A percentile compares a stretch with the other conserved stretches of the same genome.
Conservation (phyloP, 2,797 vertebrate species). For the Lacerta viridis region DNA sequence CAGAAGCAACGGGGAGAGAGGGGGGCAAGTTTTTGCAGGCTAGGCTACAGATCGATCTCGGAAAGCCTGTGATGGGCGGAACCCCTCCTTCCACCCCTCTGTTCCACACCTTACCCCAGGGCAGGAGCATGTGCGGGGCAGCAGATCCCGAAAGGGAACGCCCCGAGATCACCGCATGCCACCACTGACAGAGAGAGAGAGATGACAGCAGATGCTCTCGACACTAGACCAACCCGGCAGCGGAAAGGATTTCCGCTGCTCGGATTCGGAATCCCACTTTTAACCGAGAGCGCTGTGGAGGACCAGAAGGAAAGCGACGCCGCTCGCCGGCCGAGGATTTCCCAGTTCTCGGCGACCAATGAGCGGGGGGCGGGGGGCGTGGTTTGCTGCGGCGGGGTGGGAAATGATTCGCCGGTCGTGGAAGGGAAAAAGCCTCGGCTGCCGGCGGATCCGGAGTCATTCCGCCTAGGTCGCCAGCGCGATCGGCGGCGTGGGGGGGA, state of each 20-base stretch:
- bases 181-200: background rate
- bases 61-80: background rate
- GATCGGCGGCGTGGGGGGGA: background rate
- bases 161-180: background rate
- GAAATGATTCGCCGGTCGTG: conserved; percentile 24
- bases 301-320: conserved; percentile 32
- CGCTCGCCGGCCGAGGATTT: conserved; percentile 35
- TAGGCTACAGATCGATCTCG: too few species aligned
- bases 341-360: conserved; percentile 55
- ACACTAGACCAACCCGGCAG: background rate
- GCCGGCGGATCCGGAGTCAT: conserved; percentile 19
- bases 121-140: background rate
- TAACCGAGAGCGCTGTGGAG: background rate
- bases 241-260: background rate
- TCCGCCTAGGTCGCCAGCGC: conserved; percentile 35
- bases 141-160: background rate
- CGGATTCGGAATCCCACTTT: background rate
- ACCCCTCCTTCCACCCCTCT: background rate
- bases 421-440: conserved; percentile 21
- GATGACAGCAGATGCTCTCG: background rate
- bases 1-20: background rate
- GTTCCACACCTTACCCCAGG: background rate
- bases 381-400: conserved; percentile 49
- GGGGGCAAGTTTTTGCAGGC: background rate
- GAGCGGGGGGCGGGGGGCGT: conserved; percentile 62